phyloP scores from a whole-genome alignment of 1,140 invertebrate genomes.

The Calliphora vicina region DNA sequence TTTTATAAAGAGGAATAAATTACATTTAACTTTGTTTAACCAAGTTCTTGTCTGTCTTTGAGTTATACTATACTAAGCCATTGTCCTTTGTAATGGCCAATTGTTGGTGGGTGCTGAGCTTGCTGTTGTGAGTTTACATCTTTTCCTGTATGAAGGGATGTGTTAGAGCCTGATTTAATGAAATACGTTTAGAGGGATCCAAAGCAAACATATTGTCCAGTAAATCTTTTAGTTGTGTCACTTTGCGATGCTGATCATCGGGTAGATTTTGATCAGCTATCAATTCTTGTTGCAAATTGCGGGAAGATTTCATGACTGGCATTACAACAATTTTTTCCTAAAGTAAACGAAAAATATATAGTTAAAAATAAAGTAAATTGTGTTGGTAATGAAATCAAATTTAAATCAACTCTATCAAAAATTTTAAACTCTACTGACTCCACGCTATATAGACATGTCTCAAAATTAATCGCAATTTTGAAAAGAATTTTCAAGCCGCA shows the following conservation, averaged over 20 bases:
- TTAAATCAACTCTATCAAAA: too few species aligned
- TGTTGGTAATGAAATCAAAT: too few species aligned
- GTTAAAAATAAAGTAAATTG: not conserved
- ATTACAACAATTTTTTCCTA: conserved; percentile 97
- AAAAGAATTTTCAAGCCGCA: too few species aligned
- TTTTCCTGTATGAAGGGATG: conserved; percentile 98
- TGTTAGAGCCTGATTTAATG: conserved; percentile 91
- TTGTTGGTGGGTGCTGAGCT: not conserved
- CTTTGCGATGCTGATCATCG: conserved; percentile 88
- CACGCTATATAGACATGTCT: too few species aligned
- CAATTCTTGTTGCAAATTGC: conserved; percentile 88
- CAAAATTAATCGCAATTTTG: too few species aligned
- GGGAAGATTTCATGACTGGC: conserved; percentile 85
- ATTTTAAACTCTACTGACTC: too few species aligned
- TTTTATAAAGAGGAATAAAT: conserved; percentile 19
- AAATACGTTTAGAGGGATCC: conserved; percentile 91
- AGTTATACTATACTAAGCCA: not conserved
- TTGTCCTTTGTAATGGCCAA: not conserved
- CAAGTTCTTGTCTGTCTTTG: not conserved
- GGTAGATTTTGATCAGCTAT: conserved; percentile 88
- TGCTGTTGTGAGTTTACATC: conserved; percentile 63
- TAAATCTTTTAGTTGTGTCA: conserved; percentile 91
- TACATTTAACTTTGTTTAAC: conserved; percentile 25
- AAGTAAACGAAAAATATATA: conserved; percentile 45
- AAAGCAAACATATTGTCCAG: conserved; percentile 93